Base-by-base conservation (phyloP, 2,797 vertebrate genomes). In the Lindbergichthys nudifrons region DNA sequence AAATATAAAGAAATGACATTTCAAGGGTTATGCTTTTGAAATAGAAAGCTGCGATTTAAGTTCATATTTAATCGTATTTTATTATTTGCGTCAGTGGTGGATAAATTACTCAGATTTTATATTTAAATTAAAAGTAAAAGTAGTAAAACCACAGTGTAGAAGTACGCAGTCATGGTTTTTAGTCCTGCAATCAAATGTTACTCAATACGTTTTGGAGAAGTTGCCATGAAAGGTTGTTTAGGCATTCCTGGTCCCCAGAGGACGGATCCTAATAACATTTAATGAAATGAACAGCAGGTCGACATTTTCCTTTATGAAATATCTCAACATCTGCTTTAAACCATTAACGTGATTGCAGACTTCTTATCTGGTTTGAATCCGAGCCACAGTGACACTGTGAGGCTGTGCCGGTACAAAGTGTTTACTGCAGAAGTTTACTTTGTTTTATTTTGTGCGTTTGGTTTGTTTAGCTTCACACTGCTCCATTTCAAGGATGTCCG, bases 381-480 rank as follows among this genome's bases (percentile, higher is more conserved):
- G 11, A 39, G 52, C 18, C 32, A 18, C 42, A 14, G 48, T 54
- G 62, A 61, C 46, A 36, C 15, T 59, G 58, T 47, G 56, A 51
- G 18, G 57, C 64, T 9, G n/a, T 41, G 39, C 16, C 43, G 13
- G 21, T 36, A 45, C 21, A 58, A 65, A 72, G 46, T 43, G 63
- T 79, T 81, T 51, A 58, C 43, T 30, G 62, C 5, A 50, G 9
- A 18, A 56, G 32, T 23, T 74, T 56, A 66, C 65, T 53, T 6
- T 54, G 62, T 58, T 73, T 26, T 42, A 16, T 46, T 52, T 65
- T 36, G 26, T 59, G 26, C 1, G 0, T 75, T 83, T 46, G 8
- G 65, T 58, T 68, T 77, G 77, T 86, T 84, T 77, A 48, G 58
- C 74, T 54, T 80, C 80, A 75, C 63, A 26, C 57, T 52, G 64